Evolutionary conservation across 2,113 vertebrate species (phyloP), one percentile per base, ranked within the genome.

Genomic region (Brachionichthys hirsutus): DNA sequence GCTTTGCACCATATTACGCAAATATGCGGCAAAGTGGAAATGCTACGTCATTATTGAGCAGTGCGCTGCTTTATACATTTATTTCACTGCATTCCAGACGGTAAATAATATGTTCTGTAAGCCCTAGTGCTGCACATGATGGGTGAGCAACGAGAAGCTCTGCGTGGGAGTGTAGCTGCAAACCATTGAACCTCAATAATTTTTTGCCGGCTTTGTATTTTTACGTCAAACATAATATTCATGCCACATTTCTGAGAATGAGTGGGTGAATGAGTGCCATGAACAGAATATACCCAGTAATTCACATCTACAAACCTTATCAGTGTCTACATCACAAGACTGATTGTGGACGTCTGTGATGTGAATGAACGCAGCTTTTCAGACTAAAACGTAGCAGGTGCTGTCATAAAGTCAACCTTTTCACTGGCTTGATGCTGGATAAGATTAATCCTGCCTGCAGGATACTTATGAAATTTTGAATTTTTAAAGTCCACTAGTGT

Each of bases 11-110:
- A 55, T 45, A 44, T 70, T 56, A 56, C 3, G 24, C 24, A 30
- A 30, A 76, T 63, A 77, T 42, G 41, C 24, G 49, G 45, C 38
- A 55, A 59, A 68, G 68, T 61, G 46, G 60, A 73, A 78, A 69
- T 36, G 51, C 51, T 57, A 20, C 43, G 34, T 49, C 51, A 42
- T 41, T 55, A 55, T 68, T 57, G 66, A 62, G 73, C 47, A 58
- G n/a, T 3, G 13, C 9, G 36, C 36, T 30, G 4, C 24, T 30
- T 30, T n/a, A n/a, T n/a, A n/a, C n/a, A 30, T 30, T 30, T 30
- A 30, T 6, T 30, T 30, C 24, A 30, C 24, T 3, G 24, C 24
- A 30, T 2, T 30, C 8, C 36, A 12, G 36, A 12, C 36, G 70
- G 49, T 24, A 54, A 52, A 40, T 61, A 35, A 46, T 51, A 12